Evolutionary conservation across 1,140 invertebrate genomes (phyloP).

Genomic region (Caenorhabditis tropicalis): DNA sequence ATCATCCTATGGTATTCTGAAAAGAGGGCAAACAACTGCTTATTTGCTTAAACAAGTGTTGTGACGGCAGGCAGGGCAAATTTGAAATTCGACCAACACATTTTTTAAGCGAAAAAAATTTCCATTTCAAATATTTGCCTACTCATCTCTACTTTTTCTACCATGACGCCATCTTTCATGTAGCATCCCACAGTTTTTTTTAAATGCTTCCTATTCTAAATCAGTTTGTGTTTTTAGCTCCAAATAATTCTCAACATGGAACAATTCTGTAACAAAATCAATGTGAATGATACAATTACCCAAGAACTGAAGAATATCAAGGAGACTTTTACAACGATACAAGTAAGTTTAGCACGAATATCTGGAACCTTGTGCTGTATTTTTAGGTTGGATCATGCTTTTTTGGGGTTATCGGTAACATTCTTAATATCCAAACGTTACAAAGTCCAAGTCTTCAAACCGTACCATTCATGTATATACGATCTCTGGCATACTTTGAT

Average conservation of each 20-base stretch:
- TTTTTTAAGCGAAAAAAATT: conserved; percentile 9
- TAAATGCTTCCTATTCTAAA: no score
- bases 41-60: neutral
- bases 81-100: conserved; percentile 40
- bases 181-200: no score
- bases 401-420: conserved; percentile 65
- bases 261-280: neutral
- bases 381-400: conserved; percentile 63
- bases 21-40: neutral
- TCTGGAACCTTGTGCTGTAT: neutral
- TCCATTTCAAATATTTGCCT: conserved; percentile 41
- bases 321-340: neutral
- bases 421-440: conserved; percentile 66
- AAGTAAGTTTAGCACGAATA: neutral
- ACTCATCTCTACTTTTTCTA: neutral
- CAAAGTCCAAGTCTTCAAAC: conserved; percentile 66
- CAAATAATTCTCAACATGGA: conserved; percentile 31
- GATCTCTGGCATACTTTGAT: conserved; percentile 68
- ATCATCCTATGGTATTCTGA: neutral
- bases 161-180: conserved; percentile 5
- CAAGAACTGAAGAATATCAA: neutral
- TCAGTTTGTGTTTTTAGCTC: neutral
- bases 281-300: neutral
- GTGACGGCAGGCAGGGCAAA: neutral
- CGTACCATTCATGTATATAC: conserved; percentile 70